Evolutionary conservation across 2,888 invertebrate genomes (phyloP), one percentile per base, ranked within the genome.

Genomic region (Caenorhabditis afra): DNA sequence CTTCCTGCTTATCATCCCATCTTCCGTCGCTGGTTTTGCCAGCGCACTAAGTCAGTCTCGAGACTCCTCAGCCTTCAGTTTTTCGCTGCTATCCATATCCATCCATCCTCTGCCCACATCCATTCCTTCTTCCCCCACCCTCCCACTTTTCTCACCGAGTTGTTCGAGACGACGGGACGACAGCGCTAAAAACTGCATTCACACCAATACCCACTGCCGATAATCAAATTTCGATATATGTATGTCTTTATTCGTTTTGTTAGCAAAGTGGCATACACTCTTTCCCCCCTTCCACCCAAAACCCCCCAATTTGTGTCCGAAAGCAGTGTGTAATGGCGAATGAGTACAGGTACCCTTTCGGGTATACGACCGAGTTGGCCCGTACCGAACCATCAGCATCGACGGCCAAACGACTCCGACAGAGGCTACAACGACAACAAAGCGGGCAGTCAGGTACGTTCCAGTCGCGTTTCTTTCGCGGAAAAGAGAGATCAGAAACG

Each of bases 401-500:
- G n/a, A 89, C 89, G 8, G 89, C 89, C 11, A 89, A 89, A 71
- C 80, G 89, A 12, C 82, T 89, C 1, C 79, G 89, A n/a, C 89
- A 89, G 55, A 74, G 89, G 1, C 79, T 89, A 11, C 89, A 89
- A 50, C 67, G 88, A 62, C 89, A 89, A 64, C 89, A 89, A 55
- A 87, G 87, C 22, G 89, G 89, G 10, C 85, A 85, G 47, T 87
- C 86, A 55, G 86, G 87, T 86, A 7, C 23, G 73, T 29, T n/a
- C n/a, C n/a, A n/a, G n/a, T n/a, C n/a, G n/a, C 29, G 29, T 29
- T 29, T 29, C 29, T 7, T 7, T 29, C 7, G 4, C 29, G 29
- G 7, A 29, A 29, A 45, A 50, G 12, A 44, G n/a, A 44, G 14
- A 12, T 44, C 45, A 16, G 45, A 47, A n/a, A 16, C 3, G 44